Conservation (phyloP, 2,797 vertebrate genomes). For the Cyprinodon diabolis region DNA sequence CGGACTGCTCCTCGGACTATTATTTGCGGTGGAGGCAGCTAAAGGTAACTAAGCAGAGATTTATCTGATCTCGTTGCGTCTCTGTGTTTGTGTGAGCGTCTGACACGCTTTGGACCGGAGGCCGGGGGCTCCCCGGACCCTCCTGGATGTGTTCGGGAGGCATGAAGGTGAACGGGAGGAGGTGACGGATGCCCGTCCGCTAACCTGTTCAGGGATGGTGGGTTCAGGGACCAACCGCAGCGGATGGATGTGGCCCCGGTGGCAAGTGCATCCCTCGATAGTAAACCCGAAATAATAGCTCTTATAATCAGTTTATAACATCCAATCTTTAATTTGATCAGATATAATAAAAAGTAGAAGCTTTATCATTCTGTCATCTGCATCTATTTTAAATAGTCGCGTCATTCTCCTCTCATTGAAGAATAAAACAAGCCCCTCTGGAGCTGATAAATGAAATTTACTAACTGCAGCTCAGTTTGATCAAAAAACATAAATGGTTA, state of each 20-base stretch:
- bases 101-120: neutral
- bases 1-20: constrained; percentile 82
- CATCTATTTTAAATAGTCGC: constrained; percentile 17
- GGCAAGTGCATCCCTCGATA: constrained; percentile 63
- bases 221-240: constrained; percentile 50
- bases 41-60: constrained; percentile 83
- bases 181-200: constrained; percentile 32
- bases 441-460: constrained; percentile 15
- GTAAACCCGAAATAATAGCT: fast-evolving
- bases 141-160: too few species aligned
- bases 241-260: constrained; percentile 58
- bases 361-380: constrained; percentile 53
- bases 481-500: neutral
- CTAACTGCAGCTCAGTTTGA: constrained; percentile 11
- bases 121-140: neutral
- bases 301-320: fast-evolving
- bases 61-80: constrained; percentile 45
- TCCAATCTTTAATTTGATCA: neutral
- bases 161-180: constrained; percentile 11
- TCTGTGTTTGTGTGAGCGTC: constrained; percentile 15
- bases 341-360: constrained; percentile 45
- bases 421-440: constrained; percentile 1
- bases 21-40: constrained; percentile 79
- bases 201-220: constrained; percentile 71
- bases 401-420: neutral